Evolutionary conservation across 2,113 vertebrate genomes (phyloP), one percentile per base, ranked within the genome.

Genomic region (Megalops atlanticus): DNA sequence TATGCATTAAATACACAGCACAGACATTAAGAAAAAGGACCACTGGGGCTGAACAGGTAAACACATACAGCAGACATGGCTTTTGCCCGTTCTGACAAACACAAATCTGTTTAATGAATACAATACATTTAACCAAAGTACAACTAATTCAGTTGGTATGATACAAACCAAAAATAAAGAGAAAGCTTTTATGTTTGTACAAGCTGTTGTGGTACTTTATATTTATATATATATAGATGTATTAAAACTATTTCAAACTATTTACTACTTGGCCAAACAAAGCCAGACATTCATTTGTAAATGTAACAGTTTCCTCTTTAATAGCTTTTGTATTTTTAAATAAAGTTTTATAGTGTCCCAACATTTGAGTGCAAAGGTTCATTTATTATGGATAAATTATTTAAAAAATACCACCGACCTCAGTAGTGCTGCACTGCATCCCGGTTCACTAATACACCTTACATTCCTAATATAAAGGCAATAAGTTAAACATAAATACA

Each of bases 181-280:
- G 92, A 97, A 95, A 92, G 94, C 94, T 95, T 96, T 94, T 92
- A 95, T 97, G 95, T 98, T 97, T 97, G 95, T 97, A 98, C 96
- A 98, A 95, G 95, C 96, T 93, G 94, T 92, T 90, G 91, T 94
- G 92, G 89, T 95, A 95, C 92, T 94, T 92, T 85, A 86, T 91
- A 87, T 77, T 79, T 80, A 75, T 80, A 85, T 85, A 85, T 85
- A 85, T 93, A 94, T 95, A 91, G 90, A 95, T 95, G 93, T 89
- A 89, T 91, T 95, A 93, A 93, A 96, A 95, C 95, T 93, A 93
- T 93, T 92, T 96, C 89, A 94, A 93, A 94, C 93, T 91, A 95
- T 94, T 93, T 91, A 94, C 93, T 94, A 96, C 89, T 92, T 93
- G 95, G 96, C 96, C 95, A 96, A 94, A 94, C 93, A 92, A 95